Conservation (phyloP, 2,113 vertebrate genomes). For the Cyanocitta stelleri region DNA sequence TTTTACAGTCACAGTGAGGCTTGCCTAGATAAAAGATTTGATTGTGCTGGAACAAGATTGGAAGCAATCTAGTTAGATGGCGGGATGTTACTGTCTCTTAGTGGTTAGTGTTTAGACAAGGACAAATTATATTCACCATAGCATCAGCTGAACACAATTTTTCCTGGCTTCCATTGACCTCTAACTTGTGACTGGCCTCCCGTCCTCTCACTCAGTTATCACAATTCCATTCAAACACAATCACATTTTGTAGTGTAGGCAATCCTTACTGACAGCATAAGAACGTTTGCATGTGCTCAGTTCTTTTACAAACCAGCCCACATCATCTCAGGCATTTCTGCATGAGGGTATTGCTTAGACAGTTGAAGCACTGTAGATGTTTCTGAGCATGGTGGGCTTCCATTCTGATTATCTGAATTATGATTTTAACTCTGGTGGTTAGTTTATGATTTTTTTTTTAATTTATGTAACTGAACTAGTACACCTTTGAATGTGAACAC, state of each 20-base stretch:
- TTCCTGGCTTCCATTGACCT: conserved; percentile 41
- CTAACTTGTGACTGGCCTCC: conserved; percentile 40
- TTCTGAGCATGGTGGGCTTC: neutral
- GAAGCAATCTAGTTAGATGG: conserved; percentile 42
- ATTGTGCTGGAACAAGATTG: conserved; percentile 10
- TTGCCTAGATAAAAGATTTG: conserved; percentile 29
- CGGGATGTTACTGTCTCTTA: conserved; percentile 25
- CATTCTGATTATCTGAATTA: neutral
- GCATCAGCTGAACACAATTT: conserved; percentile 51
- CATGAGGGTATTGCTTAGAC: neutral
- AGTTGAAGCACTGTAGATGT: neutral
- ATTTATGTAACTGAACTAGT: neutral
- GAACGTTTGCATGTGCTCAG: neutral
- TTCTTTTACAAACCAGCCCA: neutral
- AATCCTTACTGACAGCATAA: neutral
- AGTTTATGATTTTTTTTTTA: neutral
- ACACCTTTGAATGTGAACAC: neutral
- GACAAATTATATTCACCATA: conserved; percentile 49
- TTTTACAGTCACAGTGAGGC: neutral
- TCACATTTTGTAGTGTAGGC: conserved; percentile 10
- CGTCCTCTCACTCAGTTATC: conserved; percentile 18
- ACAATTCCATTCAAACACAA: conserved; percentile 30
- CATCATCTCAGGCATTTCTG: neutral
- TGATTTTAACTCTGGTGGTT: neutral
- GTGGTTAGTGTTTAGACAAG: conserved; percentile 55